A percentile compares a stretch with the other conserved stretches of the same genome.
phyloP scores from a whole-genome alignment of 2,888 invertebrate species.

The Clusia tigrina region DNA sequence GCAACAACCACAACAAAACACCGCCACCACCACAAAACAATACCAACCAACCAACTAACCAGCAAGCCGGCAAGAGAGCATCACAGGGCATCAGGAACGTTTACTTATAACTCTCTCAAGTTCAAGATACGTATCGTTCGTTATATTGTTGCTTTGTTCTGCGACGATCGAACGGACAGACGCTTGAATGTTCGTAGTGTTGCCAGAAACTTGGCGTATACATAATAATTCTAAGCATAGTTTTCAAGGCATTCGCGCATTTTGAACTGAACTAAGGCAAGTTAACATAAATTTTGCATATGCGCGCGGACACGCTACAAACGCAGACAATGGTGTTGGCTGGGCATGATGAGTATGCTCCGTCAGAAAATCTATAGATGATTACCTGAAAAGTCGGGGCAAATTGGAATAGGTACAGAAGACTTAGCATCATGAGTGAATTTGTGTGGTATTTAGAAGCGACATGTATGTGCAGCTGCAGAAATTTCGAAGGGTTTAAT shows the following conservation, averaged over 20 bases:
- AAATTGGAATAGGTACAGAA: too few species aligned
- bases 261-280: constrained; percentile 25
- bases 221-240: constrained; percentile 33
- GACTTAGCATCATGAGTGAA: too few species aligned
- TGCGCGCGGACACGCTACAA: too few species aligned
- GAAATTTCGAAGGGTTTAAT: too few species aligned
- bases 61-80: not conserved
- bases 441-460: too few species aligned
- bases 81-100: not conserved
- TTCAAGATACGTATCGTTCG: not conserved
- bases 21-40: not conserved
- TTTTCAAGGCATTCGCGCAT: too few species aligned
- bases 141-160: not conserved
- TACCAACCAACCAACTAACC: not conserved
- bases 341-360: too few species aligned
- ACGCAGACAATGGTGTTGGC: too few species aligned
- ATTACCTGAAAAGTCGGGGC: too few species aligned
- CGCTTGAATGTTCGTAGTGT: not conserved
- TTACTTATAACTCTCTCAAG: not conserved
- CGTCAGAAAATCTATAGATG: too few species aligned
- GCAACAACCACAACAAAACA: constrained; percentile 6
- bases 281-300: constrained; percentile 19
- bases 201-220: constrained; percentile 17
- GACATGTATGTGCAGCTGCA: too few species aligned
- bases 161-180: not conserved